phyloP scores from a whole-genome alignment of 2,113 vertebrate species.

The Athene cunicularia region DNA sequence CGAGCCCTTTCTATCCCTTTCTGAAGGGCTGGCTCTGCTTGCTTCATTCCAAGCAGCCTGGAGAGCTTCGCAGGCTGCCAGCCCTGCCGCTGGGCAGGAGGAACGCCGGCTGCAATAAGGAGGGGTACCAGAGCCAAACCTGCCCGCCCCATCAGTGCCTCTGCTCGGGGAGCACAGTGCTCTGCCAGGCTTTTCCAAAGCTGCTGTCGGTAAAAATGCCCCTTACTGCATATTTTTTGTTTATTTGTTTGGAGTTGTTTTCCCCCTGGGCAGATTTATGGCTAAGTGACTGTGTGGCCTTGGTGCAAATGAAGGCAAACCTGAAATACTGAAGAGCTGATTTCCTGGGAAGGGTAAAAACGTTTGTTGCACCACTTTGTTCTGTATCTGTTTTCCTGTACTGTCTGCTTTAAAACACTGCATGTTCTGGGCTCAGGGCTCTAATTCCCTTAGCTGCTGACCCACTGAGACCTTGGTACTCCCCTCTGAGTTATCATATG shows the following conservation, averaged over 20 bases:
- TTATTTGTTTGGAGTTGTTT: neutral
- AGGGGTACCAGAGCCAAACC: neutral
- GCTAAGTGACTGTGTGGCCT: neutral
- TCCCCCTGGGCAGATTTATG: neutral
- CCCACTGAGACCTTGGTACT: neutral
- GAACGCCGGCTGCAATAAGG: neutral
- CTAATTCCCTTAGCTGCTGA: neutral
- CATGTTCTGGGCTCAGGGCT: neutral
- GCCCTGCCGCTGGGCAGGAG: fast-evolving
- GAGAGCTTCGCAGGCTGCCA: neutral
- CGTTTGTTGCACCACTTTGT: neutral
- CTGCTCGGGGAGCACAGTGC: neutral
- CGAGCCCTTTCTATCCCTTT: neutral
- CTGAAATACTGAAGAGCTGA: neutral
- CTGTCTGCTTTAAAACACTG: neutral
- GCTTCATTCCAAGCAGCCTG: neutral
- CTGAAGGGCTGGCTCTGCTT: neutral
- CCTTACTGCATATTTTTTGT: too few relatives aligned
- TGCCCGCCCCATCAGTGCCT: neutral
- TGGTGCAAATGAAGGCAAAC: neutral
- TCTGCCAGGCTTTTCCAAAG: neutral
- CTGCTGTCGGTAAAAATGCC: neutral
- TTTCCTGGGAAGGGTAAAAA: neutral
- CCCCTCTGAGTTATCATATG: neutral
- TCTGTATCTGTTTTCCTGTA: neutral